phyloP scores from a whole-genome alignment of 2,888 invertebrate species.

The Synergus itoensis region DNA sequence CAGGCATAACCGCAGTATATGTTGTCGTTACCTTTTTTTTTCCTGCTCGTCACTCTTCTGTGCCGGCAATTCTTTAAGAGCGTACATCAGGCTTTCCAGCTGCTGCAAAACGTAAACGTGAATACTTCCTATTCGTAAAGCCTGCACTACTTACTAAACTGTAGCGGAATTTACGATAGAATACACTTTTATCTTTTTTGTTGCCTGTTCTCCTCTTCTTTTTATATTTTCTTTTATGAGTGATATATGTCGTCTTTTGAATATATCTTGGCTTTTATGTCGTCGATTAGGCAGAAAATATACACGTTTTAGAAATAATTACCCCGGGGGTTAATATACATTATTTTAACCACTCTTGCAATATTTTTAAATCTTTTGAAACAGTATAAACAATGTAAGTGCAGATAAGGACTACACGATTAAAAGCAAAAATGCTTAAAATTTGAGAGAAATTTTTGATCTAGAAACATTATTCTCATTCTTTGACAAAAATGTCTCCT shows the following conservation, averaged over 20 bases:
- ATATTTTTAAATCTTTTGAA: too few relatives aligned
- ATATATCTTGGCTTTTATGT: neutral
- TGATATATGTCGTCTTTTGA: neutral
- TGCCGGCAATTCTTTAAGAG: slow-evolving; percentile 59
- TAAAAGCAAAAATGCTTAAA: neutral
- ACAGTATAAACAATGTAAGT: too few relatives aligned
- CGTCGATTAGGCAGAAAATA: too few relatives aligned
- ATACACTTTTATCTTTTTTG: neutral
- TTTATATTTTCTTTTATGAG: neutral
- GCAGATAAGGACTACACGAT: neutral
- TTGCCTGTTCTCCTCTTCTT: neutral
- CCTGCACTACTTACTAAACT: neutral
- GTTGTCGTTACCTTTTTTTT: slow-evolving; percentile 60
- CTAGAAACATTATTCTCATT: neutral
- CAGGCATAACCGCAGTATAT: slow-evolving; percentile 63
- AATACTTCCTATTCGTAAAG: slow-evolving; percentile 45
- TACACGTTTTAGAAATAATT: too few relatives aligned
- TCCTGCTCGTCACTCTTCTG: slow-evolving; percentile 55
- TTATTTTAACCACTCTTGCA: too few relatives aligned
- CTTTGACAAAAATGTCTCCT: neutral
- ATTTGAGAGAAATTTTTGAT: neutral
- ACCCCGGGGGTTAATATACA: too few relatives aligned
- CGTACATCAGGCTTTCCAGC: slow-evolving; percentile 49
- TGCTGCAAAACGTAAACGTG: slow-evolving; percentile 47
- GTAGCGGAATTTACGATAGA: slow-evolving; percentile 4